These are phyloP conservation scores for Amazona vittata DNA, from an alignment of 2,113 vertebrate species.

Conservation along the genomic window DNA sequence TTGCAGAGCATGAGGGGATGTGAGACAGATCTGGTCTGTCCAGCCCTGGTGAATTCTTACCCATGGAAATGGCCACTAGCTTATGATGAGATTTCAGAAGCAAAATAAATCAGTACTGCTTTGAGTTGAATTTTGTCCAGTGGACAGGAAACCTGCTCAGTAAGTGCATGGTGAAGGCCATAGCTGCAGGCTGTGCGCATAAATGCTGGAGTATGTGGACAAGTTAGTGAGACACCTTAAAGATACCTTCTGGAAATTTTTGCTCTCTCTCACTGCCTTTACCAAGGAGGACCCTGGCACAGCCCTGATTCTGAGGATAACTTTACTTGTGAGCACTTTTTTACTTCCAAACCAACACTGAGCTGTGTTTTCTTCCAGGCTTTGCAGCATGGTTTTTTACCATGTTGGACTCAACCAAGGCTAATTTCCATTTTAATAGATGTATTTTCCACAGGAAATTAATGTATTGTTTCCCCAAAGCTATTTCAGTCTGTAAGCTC, in stretches of 20 bases:
- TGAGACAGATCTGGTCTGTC: not conserved
- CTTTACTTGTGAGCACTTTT: not conserved
- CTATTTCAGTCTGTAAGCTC: slow-evolving; percentile 51
- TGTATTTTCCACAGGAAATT: slow-evolving; percentile 71
- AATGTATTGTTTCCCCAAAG: slow-evolving; percentile 68
- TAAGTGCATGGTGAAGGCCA: not conserved
- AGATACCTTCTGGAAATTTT: not conserved
- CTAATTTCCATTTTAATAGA: slow-evolving; percentile 51
- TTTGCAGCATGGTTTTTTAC: not conserved
- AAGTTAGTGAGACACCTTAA: not conserved
- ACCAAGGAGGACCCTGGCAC: not conserved
- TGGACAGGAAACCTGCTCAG: not conserved
- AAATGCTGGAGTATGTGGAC: rapidly evolving
- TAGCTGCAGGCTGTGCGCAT: not conserved
- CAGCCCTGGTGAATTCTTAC: not conserved
- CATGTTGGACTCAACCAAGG: not conserved
- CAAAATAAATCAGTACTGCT: not conserved
- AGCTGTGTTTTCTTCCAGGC: not conserved
- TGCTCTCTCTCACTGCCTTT: not conserved
- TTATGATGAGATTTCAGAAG: not conserved
- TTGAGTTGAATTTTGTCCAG: not conserved
- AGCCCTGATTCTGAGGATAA: not conserved
- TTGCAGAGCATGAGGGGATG: not conserved
- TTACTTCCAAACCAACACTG: not conserved
- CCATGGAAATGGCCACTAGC: not conserved